Base-by-base conservation (phyloP, 2,888 invertebrate genomes). In the Tachystola acroxantha region DNA sequence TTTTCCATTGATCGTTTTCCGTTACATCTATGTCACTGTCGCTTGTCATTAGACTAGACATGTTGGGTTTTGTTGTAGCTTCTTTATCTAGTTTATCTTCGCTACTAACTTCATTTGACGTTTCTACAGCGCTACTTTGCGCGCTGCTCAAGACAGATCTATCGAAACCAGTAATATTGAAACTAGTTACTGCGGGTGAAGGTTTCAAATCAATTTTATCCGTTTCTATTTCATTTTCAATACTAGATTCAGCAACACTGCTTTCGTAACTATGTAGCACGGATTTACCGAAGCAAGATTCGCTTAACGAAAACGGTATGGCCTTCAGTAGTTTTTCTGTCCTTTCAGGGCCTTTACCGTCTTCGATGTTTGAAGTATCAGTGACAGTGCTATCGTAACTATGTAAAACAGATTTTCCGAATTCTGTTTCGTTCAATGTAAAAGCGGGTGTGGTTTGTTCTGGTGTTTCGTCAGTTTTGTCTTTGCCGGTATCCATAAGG, bases 21-120 rank as follows among this genome's bases (percentile, higher is more conserved):
- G 61, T 66, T 43, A 68, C 60, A 26, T 79, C 74, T 1, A 61
- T 53, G 43, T 85, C 85, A 43, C 80, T 84, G 28, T 86, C 85
- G 45, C 79, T 79, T 0, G 84, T 85, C 25, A 84, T 71, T 1
- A 84, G 46, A 55, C 78, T 78, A 0, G 84, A 80, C 1, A 55
- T 48, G 32, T 77, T 61, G n/a, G n/a, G n/a, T n/a, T n/a, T n/a
- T n/a, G n/a, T 53, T 10, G 52, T 40, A 28, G 48, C 46, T 16
- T 16, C 16, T 16, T 3, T 16, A 6, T 16, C 6, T n/a, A n/a
- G n/a, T 16, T 16, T 16, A 16, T 3, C 6, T 16, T 16, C 16
- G 6, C 16, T 16, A 6, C 3, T 16, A 4, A 16, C 16, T n/a
- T n/a, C n/a, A n/a, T n/a, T n/a, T 4, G 16, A 16, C 16, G 16